phyloP scores from a whole-genome alignment of 2,888 invertebrate genomes.

The Suillia variegata region DNA sequence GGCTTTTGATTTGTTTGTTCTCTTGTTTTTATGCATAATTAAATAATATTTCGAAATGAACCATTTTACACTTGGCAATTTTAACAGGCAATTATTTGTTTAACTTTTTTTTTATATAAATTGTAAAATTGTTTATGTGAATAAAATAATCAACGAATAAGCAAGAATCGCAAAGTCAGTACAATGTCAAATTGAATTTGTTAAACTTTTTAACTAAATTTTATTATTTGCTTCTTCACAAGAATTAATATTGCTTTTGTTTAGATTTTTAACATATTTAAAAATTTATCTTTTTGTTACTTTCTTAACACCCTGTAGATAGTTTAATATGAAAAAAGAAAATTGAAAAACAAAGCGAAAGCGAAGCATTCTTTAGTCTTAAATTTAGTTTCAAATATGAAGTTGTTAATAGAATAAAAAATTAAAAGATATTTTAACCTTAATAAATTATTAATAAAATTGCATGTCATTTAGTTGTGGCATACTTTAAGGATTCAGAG shows the following conservation, averaged over 20 bases:
- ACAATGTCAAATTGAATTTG: constrained; percentile 5
- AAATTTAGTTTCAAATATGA: no score
- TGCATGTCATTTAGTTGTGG: no score
- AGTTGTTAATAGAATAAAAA: no score
- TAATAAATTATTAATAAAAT: no score
- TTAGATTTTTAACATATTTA: constrained; percentile 18
- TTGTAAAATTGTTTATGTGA: not conserved
- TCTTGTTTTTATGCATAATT: not conserved
- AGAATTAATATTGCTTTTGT: constrained; percentile 12
- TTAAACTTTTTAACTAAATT: constrained; percentile 17
- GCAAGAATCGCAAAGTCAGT: constrained; percentile 4
- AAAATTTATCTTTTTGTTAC: no score
- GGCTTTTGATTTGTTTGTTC: constrained; percentile 21
- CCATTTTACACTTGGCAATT: constrained; percentile 17
- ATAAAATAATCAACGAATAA: not conserved
- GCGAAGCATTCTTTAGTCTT: no score
- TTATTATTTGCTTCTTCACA: constrained; percentile 18
- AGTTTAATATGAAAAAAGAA: no score
- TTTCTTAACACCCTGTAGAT: no score
- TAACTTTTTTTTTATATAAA: not conserved
- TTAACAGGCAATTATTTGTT: no score
- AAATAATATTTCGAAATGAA: constrained; percentile 28
- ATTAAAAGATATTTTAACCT: no score
- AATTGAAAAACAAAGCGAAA: no score
- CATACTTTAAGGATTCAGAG: no score